Percentiles rank a stretch among this genome's conserved stretches.
Evolutionary conservation across 2,113 vertebrate species (phyloP).

Genomic region (Aleadryas rufinucha): DNA sequence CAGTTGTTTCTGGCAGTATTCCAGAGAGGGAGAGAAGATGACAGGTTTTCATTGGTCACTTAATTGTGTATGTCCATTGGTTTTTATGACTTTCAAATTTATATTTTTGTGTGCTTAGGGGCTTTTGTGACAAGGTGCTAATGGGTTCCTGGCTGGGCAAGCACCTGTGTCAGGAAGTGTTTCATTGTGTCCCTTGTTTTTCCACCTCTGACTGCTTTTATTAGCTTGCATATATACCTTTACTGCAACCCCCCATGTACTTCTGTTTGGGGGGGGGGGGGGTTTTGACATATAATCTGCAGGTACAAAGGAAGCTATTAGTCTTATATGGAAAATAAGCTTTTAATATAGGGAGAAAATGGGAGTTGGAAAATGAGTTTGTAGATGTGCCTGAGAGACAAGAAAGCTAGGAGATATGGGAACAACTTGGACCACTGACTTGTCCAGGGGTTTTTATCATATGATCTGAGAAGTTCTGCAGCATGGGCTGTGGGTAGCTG

Average conservation of each 20-base stretch:
- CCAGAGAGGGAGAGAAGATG: background rate
- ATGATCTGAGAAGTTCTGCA: background rate
- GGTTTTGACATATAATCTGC: background rate
- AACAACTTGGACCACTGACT: background rate
- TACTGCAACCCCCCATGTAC: background rate
- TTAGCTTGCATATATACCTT: background rate
- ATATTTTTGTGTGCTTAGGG: slow-evolving; percentile 26
- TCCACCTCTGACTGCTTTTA: slow-evolving; percentile 7
- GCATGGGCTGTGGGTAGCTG: background rate
- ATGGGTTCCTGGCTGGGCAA: slow-evolving; percentile 54
- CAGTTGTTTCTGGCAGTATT: background rate
- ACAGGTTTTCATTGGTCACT: slow-evolving; percentile 24
- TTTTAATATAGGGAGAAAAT: background rate
- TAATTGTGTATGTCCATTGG: background rate
- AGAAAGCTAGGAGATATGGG: background rate
- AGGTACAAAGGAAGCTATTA: background rate
- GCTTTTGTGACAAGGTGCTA: slow-evolving; percentile 60
- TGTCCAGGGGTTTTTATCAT: background rate
- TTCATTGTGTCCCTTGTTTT: slow-evolving; percentile 52
- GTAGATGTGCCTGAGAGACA: background rate
- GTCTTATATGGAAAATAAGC: background rate
- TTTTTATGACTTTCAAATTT: slow-evolving; percentile 41
- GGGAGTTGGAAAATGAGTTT: background rate
- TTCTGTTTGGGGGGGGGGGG: background rate
- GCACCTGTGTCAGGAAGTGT: slow-evolving; percentile 60